Base-by-base conservation (phyloP, 2,888 invertebrate genomes). In the Epinotia demarniana region DNA sequence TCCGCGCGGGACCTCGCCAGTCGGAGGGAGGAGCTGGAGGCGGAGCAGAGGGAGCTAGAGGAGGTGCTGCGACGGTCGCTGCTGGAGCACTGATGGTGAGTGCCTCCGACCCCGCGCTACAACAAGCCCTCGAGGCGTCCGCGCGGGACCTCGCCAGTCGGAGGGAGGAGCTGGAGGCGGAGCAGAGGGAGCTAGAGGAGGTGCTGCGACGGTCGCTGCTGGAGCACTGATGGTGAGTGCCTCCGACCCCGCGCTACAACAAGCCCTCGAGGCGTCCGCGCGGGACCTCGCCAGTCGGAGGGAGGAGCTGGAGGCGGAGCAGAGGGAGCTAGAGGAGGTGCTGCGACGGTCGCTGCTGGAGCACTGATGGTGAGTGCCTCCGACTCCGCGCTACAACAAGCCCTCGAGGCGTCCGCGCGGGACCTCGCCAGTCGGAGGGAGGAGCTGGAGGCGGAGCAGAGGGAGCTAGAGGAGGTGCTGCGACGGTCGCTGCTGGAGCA, bases 1-100 rank as follows among this genome's bases (percentile, higher is more conserved):
- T 92, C 92, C 0, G 92, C 84, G 74, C 83, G 77, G 43, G 91
- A 89, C 78, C 89, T 85, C 81, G 87, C 83, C 67, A 80, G 83
- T 80, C 43, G 77, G 81, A 69, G 89, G 83, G 79, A 90, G 87
- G 61, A 91, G 82, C 78, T 86, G 69, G 84, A 80, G 18, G 87
- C 87, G 13, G 92, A 92, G 78, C 96, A 96, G 89, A 91, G 95
- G 1, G 96, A 97, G 81, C 88, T 97, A n/a, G 96, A 96, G 77
- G 95, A 96, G 89, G 97, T 96, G 66, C 90, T 98, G 80, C 95
- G 96, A 78, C 92, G 98, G 69, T 97, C 97, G 57, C 95, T 97
- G 80, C 95, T 97, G 79, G 96, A 97, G 80, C 88, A 91, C 79
- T 92, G 88, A 83, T 79, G 78, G 84, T 87, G 13, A 78, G 84